Conservation (phyloP, 2,797 vertebrate species). For the Lateolabrax maculatus region DNA sequence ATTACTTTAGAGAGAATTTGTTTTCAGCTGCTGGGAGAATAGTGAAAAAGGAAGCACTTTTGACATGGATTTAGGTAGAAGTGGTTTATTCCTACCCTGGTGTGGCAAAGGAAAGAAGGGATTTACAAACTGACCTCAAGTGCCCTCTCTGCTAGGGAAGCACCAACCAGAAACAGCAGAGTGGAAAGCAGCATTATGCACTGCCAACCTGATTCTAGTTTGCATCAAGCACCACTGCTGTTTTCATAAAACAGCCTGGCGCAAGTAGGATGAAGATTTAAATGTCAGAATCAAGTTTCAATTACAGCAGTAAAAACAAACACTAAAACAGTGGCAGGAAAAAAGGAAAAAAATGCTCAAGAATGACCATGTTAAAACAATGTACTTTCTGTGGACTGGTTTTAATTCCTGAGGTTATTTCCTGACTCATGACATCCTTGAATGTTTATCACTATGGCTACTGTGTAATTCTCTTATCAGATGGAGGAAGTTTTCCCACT, state of each 20-base stretch:
- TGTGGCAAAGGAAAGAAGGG: conserved; percentile 51
- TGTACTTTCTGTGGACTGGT: conserved; percentile 4
- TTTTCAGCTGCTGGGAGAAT: conserved; percentile 18
- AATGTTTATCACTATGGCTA: conserved; percentile 5
- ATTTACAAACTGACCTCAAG: conserved; percentile 64
- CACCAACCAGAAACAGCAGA: conserved; percentile 28
- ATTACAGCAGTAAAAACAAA: conserved; percentile 34
- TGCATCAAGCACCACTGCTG: conserved; percentile 25
- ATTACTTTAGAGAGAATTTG: conserved; percentile 10
- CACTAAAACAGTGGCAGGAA: conserved; percentile 3
- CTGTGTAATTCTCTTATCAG: conserved; percentile 20
- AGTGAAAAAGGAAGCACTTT: conserved; percentile 31
- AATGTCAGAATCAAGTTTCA: conserved; percentile 52
- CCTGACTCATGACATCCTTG: conserved; percentile 17
- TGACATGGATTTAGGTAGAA: conserved; percentile 48
- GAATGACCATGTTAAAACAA: not conserved
- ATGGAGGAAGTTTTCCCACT: not conserved
- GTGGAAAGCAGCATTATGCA: conserved; percentile 44
- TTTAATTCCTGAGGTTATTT: conserved; percentile 27
- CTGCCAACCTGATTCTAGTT: conserved; percentile 43
- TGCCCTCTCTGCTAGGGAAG: conserved; percentile 41
- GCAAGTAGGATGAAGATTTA: conserved; percentile 34
- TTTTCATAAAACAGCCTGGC: conserved; percentile 33
- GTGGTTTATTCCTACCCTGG: conserved; percentile 47
- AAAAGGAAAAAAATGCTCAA: not conserved